phyloP scores from a whole-genome alignment of 2,797 vertebrate genomes.

The Vespertilio murinus region DNA sequence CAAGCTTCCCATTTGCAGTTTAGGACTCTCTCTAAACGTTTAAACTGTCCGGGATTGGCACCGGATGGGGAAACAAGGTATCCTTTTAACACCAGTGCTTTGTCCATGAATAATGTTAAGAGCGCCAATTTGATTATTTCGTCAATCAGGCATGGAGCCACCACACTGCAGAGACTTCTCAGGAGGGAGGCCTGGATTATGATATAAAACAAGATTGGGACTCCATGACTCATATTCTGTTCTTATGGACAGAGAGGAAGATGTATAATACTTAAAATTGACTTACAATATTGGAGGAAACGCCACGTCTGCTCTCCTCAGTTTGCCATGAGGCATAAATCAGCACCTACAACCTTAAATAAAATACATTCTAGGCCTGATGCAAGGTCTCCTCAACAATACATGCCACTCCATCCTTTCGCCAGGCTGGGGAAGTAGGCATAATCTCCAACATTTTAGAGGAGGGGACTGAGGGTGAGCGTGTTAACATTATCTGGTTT shows the following conservation, averaged over 20 bases:
- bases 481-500: background rate
- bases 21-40: background rate
- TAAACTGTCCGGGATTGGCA: background rate
- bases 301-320: too few species aligned
- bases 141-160: background rate
- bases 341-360: background rate
- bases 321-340: background rate
- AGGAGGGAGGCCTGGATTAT: background rate
- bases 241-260: background rate
- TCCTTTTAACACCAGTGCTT: background rate
- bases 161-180: background rate
- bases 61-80: background rate
- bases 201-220: background rate
- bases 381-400: background rate
- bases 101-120: background rate
- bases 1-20: background rate
- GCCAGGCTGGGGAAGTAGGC: background rate
- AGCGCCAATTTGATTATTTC: background rate
- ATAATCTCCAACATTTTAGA: background rate
- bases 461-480: background rate
- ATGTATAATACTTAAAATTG: background rate
- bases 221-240: background rate
- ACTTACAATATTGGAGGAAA: background rate
- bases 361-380: background rate
- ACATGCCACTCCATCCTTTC: background rate